Evolutionary conservation across 2,888 invertebrate genomes (phyloP), one percentile per base, ranked within the genome.

Genomic region (Caenorhabditis afra): DNA sequence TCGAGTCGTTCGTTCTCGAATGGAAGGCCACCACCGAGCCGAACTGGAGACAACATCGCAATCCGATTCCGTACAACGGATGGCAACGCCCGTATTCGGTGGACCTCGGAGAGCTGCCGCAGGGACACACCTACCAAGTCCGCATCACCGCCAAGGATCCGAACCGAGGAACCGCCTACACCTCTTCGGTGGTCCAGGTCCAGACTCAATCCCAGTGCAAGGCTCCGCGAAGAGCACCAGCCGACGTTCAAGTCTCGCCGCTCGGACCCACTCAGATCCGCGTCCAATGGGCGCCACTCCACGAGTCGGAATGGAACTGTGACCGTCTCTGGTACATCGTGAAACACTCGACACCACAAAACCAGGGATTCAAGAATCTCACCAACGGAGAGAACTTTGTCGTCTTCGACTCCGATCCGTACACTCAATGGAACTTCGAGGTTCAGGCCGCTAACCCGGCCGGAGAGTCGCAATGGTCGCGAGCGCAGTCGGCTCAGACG

Each of bases 241-340:
- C 82, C 20, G 83, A 86, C 39, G 78, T 90, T 20, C 82, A 81
- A 41, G 87, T 86, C 14, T 64, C 85, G 0, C 85, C 90, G 8
- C 58, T 89, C 14, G 90, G 90, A 10, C 89, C 90, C n/a, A 88
- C 86, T 11, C 87, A 89, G 71, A 87, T 90, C 50, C 85, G 87
- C 16, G 81, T 90, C 49, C 86, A 82, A n/a, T 90, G 90, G 90
- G 85, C 85, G 66, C 88, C 90, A n/a, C 76, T 90, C 18, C 79
- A 84, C 44, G 88, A 89, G 58, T 68, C 83, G 23, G 89, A 90
- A 75, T 90, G 90, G 90, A 89, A 88, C 67, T 90, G 90, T 64
- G 89, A 90, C 65, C 83, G 83, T 37, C 73, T 89, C 41, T 90
- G 90, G 90, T 90, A 90, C 78, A 81, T 90, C 52, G 87, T 90